A percentile compares a stretch with the other conserved stretches of the same genome.
These are phyloP conservation scores for Cylloceria caligata DNA, from an alignment of 2,888 invertebrate genomes.

Conservation along the genomic window DNA sequence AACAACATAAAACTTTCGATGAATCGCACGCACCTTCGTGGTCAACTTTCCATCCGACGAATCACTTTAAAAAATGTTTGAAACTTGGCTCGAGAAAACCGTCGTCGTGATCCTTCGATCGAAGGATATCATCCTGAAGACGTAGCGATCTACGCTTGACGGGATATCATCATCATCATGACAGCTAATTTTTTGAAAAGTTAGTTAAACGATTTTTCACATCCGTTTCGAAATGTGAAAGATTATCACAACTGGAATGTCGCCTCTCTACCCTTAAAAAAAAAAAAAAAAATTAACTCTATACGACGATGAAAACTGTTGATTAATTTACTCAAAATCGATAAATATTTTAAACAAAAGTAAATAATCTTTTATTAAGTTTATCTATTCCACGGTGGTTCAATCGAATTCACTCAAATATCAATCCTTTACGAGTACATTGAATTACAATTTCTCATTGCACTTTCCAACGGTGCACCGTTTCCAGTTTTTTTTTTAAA, in stretches of 20 bases:
- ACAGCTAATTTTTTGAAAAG: slow-evolving; percentile 70
- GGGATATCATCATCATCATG: slow-evolving; percentile 58
- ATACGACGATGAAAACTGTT: too few relatives aligned
- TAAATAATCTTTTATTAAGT: too few relatives aligned
- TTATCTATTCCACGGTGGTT: too few relatives aligned
- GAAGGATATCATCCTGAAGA: slow-evolving; percentile 53
- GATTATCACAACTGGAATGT: neutral
- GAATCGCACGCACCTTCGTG: slow-evolving; percentile 46
- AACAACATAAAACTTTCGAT: slow-evolving; percentile 20
- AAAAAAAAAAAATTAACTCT: too few relatives aligned
- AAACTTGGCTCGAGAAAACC: slow-evolving; percentile 52
- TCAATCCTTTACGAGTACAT: too few relatives aligned
- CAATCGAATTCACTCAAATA: too few relatives aligned
- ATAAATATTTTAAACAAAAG: too few relatives aligned
- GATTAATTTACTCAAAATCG: too few relatives aligned
- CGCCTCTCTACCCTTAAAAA: neutral
- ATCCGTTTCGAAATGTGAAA: slow-evolving; percentile 1
- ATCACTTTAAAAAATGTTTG: slow-evolving; percentile 63
- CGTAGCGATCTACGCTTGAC: slow-evolving; percentile 15
- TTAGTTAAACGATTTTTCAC: slow-evolving; percentile 55
- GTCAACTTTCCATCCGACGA: slow-evolving; percentile 52
- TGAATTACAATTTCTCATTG: too few relatives aligned
- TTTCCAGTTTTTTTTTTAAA: too few relatives aligned
- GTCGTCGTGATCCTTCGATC: slow-evolving; percentile 59
- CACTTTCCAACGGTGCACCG: too few relatives aligned